Percentiles rank a stretch among this genome's conserved stretches.
These are phyloP conservation scores for Amblyraja radiata DNA, from an alignment of 2,797 vertebrate species.

Conservation along the genomic window DNA sequence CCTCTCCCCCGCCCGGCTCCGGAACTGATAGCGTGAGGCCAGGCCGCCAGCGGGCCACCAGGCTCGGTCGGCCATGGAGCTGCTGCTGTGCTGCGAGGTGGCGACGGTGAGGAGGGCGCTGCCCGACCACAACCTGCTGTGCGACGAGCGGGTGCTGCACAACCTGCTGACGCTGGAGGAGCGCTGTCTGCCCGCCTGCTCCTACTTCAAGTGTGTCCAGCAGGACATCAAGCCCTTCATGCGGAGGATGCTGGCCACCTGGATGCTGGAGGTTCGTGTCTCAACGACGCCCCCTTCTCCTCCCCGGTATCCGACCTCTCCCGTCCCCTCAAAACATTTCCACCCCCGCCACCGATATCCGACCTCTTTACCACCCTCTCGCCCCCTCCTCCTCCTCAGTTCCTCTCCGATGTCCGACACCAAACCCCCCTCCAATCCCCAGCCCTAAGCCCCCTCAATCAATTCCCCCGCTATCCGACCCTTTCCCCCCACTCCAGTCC, in stretches of 20 bases:
- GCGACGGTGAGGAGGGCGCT: constrained; percentile 70
- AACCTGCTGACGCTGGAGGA: constrained; percentile 84
- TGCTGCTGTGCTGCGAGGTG: constrained; percentile 69
- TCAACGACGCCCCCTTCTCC: not conserved
- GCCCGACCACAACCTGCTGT: constrained; percentile 75
- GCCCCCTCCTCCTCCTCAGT: not conserved
- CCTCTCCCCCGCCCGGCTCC: not conserved
- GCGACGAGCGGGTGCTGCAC: constrained; percentile 80
- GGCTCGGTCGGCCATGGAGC: constrained; percentile 57
- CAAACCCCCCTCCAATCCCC: no score
- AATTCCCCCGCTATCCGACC: not conserved
- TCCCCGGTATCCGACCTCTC: not conserved
- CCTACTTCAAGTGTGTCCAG: constrained; percentile 87
- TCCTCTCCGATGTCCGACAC: no score
- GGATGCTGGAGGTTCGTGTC: constrained; percentile 92
- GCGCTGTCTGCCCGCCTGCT: constrained; percentile 77
- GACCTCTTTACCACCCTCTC: not conserved
- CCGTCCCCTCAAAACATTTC: not conserved
- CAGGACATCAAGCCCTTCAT: constrained; percentile 87
- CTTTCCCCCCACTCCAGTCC: no score
- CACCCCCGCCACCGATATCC: no score
- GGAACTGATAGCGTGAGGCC: not conserved
- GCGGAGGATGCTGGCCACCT: constrained; percentile 86
- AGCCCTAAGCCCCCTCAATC: no score
- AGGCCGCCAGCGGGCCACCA: constrained; percentile 41